Base-by-base conservation (phyloP, 2,113 vertebrate genomes). In the Xiphias gladius region DNA sequence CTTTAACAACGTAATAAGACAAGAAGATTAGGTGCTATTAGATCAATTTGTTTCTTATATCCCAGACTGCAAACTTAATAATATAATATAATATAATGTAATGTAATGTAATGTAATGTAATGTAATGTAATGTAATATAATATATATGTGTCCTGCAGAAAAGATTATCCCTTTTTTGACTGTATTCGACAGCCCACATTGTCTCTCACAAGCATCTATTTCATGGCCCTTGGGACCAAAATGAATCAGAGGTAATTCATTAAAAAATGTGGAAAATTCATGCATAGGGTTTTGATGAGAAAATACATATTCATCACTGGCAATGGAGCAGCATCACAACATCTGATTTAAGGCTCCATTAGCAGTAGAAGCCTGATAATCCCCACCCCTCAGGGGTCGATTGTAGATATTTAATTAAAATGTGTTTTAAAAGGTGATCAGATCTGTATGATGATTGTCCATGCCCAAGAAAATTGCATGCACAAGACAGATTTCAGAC, bases 291-390 rank as follows among this genome's bases (percentile, higher is more conserved):
- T 83, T 73, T 76, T 88, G 76, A 86, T 89, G 78, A 76, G 71
- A 83, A 87, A 87, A 88, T 90, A 80, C 79, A 88, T 91, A 88
- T 86, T 91, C 80, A 90, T 86, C 55, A 85, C 24, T 80, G 76
- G 79, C 78, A 88, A 52, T 73, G 69, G 32, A 87, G 91, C 80
- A 82, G 5, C 77, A 87, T 87, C 79, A 83, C 84, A 89, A 75
- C 88, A 84, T 80, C 76, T 83, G 88, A 87, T 80, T 90, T 84
- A 81, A 85, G 30, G 83, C 80, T 90, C 57, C 80, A 84, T 89
- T 88, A 75, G 62, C 37, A 75, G 68, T 5, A 67, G 72, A 85
- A 79, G 57, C 43, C 64, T 73, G 74, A 62, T 80, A 88, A 87
- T 80, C 48, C 50, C 0, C 11, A 75, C 37, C 54, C 65, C 55